Evolutionary conservation across 2,797 vertebrate species (phyloP).

Genomic region (Stomatorhinus walkeri): DNA sequence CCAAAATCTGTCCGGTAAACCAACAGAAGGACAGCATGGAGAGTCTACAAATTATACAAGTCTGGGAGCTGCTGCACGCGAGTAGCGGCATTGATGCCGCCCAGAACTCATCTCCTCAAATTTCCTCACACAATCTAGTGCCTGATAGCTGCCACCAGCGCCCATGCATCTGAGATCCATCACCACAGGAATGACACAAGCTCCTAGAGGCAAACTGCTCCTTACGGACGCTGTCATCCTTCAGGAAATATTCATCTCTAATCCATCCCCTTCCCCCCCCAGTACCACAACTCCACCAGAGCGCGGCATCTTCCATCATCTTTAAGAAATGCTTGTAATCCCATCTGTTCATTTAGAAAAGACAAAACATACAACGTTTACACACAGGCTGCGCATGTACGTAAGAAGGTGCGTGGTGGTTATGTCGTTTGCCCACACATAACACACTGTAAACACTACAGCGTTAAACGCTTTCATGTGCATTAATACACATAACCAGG

Average conservation of each 20-base stretch:
- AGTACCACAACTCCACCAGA: neutral
- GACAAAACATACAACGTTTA: neutral
- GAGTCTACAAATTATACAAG: neutral
- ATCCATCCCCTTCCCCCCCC: constrained; percentile 47
- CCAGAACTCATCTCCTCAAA: constrained; percentile 52
- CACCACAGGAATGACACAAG: constrained; percentile 59
- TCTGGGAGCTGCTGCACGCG: neutral
- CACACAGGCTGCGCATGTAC: neutral
- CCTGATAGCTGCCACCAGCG: constrained; percentile 53
- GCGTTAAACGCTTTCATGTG: neutral
- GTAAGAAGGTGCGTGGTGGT: neutral
- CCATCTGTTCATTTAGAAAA: neutral
- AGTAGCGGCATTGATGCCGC: neutral
- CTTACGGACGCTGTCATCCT: constrained; percentile 33
- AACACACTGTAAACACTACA: neutral
- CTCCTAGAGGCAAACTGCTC: constrained; percentile 50
- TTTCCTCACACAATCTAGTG: constrained; percentile 60
- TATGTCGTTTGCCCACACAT: neutral
- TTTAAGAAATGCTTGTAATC: constrained; percentile 1
- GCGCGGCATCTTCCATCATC: neutral
- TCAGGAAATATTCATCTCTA: constrained; percentile 55
- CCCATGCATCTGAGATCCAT: constrained; percentile 42
- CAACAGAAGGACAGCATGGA: neutral
- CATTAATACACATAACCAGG: neutral
- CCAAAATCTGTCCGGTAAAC: neutral